Evolutionary conservation across 2,797 vertebrate species (phyloP), one percentile per base, ranked within the genome.

Genomic region (Thalassophryne amazonica): DNA sequence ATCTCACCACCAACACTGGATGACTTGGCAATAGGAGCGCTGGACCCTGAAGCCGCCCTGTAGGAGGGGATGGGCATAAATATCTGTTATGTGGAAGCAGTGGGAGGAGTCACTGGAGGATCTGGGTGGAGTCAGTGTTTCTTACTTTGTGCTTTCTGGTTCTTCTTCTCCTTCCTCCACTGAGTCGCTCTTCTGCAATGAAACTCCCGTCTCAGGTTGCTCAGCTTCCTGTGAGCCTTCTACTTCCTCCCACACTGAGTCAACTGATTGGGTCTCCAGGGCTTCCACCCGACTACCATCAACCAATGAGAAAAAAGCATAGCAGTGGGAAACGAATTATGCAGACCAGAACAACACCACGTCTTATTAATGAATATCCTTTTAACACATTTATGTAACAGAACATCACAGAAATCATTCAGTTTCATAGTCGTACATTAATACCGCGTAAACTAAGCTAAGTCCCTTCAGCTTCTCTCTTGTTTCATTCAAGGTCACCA

Each of bases 1-100:
- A 98, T 94, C 49, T 98, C 96, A 12, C 95, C 95, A 0, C 94
- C 83, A 1, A 94, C 91, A 58, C 94, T 96, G 40, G 93, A 92
- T 34, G 94, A 94, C 85, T 95, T 96, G 0, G 90, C 88, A 71
- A 95, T 85, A 9, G 84, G 79, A 78, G 91, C 89, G 60, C 88
- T 92, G 1, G 93, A 61, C 0, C 15, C 16, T 0, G 68, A 0
- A 0, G 28, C 19, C 0, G 86, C 86, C 92, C 94, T 95, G 91
- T 80, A 88, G 90, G 91, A 15, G 14, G 17, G 49, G 14, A 20
- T 11, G 33, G 5, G 5, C 24, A 34, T 16, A 11, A n/a, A 29
- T 11, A 34, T 2, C 1, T 10, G 3, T 51, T 21, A 31, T 15
- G 27, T 4, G 4, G 10, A 22, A 6, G 10, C 17, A n/a, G 22